Percentiles rank a stretch among this genome's conserved stretches.
Conservation (phyloP, 92 coral and sea anemone genomes). For the Heliopora coerulea region DNA sequence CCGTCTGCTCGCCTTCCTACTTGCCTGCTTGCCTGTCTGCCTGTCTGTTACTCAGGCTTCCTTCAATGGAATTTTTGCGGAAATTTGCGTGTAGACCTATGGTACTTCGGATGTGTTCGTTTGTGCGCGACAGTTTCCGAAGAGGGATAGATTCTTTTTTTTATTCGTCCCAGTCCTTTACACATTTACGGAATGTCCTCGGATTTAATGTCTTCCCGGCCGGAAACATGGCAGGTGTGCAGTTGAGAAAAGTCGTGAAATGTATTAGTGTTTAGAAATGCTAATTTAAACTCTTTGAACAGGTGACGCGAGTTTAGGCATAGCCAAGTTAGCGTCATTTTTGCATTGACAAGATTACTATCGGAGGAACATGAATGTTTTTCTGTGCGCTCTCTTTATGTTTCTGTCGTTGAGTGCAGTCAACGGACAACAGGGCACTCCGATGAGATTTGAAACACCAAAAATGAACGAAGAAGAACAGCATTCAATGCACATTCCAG, state of each 20-base stretch:
- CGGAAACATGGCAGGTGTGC: no score
- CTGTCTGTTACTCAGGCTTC: no score
- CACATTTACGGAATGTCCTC: no score
- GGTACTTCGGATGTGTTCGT: no score
- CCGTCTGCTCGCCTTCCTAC: no score
- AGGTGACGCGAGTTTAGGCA: constrained; percentile 14
- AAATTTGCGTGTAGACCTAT: no score
- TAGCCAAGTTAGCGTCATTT: background rate
- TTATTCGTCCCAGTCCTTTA: no score
- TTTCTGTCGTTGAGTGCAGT: background rate
- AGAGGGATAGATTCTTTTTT: no score
- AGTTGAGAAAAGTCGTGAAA: background rate
- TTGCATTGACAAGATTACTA: background rate
- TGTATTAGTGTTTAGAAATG: background rate
- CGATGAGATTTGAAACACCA: constrained; percentile 98
- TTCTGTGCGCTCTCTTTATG: background rate
- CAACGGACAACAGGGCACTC: constrained; percentile 58
- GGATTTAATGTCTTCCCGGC: no score
- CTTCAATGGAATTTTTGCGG: no score
- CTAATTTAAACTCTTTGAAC: constrained; percentile 15
- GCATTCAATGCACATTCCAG: constrained; percentile 91
- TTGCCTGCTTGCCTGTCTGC: no score
- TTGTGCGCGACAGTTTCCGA: no score
- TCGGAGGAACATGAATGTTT: background rate
- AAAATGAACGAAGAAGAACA: constrained; percentile 94